Conservation (phyloP, 1,140 invertebrate species). For the Aphaenogaster ashmeadi region DNA sequence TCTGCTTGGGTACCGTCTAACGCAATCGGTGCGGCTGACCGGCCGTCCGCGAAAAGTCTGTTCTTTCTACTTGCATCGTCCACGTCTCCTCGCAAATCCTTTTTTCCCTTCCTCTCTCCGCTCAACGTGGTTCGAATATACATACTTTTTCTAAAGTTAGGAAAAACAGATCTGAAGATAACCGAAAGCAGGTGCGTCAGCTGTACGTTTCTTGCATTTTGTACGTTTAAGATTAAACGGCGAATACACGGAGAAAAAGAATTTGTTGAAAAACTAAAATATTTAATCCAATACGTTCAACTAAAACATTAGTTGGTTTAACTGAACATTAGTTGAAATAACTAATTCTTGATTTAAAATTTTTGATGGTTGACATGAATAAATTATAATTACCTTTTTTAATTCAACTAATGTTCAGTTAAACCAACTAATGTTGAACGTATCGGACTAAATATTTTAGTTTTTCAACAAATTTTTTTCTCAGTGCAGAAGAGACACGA, state of each 20-base stretch:
- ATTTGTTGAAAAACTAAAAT: too few species aligned
- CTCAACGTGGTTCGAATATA: background rate
- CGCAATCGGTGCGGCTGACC: background rate
- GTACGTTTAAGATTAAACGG: background rate
- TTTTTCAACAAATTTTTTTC: too few species aligned
- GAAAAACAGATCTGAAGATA: background rate
- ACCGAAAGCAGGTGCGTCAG: background rate
- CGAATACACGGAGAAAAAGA: background rate
- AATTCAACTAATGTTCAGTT: too few species aligned
- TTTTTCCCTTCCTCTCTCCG: background rate
- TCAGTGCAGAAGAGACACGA: too few species aligned
- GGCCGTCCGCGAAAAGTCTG: conserved; percentile 18
- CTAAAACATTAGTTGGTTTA: too few species aligned
- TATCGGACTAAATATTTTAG: too few species aligned
- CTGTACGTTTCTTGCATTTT: background rate
- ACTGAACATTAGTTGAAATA: too few species aligned
- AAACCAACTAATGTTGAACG: too few species aligned
- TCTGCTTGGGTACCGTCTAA: background rate
- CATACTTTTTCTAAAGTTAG: background rate
- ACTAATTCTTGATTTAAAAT: too few species aligned
- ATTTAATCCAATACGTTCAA: too few species aligned
- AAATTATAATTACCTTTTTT: too few species aligned
- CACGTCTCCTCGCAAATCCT: background rate
- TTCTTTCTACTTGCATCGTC: background rate
- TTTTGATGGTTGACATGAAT: too few species aligned